Evolutionary conservation across 2,888 invertebrate genomes (phyloP), one percentile per base, ranked within the genome.

Genomic region (Hesperia comma): DNA sequence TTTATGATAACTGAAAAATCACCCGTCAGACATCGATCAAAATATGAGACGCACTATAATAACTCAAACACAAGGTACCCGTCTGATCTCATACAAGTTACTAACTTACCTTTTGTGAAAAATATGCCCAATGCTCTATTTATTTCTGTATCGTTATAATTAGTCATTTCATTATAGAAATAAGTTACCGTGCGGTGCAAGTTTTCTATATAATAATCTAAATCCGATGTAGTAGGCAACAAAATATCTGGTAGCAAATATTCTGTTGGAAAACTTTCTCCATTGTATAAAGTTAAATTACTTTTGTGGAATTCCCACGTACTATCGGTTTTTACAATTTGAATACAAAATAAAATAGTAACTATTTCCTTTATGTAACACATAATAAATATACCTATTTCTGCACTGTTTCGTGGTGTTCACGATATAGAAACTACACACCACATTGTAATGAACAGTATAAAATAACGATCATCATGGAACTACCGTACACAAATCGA

Each of bases 51-150:
- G n/a, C n/a, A n/a, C n/a, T n/a, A n/a, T n/a, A n/a, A n/a, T n/a
- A n/a, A n/a, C n/a, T n/a, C n/a, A n/a, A n/a, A n/a, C n/a, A n/a
- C n/a, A n/a, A n/a, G n/a, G n/a, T n/a, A n/a, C n/a, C n/a, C 2
- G 26, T 2, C 26, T 26, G 26, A 26, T 37, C 6, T 37, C 8
- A 19, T 26, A 46, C 5, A 61, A 63, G 12, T 40, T 37, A 61
- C 64, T 40, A 41, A 61, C 64, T 67, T 63, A 72, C 73, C 56
- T 63, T 70, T 70, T n/a, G 54, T 61, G 14, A 69, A 68, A 70
- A 63, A 74, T n/a, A 63, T 58, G 21, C 70, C 72, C n/a, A 72
- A 6, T 7, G 64, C 67, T 19, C 58, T 66, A 58, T 72, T 72
- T 15, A 62, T 21, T 33, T 74, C 70, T 8, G 71, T 72, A 12